Conservation (phyloP, 2,888 invertebrate genomes). For the Synergus umbraculus region DNA sequence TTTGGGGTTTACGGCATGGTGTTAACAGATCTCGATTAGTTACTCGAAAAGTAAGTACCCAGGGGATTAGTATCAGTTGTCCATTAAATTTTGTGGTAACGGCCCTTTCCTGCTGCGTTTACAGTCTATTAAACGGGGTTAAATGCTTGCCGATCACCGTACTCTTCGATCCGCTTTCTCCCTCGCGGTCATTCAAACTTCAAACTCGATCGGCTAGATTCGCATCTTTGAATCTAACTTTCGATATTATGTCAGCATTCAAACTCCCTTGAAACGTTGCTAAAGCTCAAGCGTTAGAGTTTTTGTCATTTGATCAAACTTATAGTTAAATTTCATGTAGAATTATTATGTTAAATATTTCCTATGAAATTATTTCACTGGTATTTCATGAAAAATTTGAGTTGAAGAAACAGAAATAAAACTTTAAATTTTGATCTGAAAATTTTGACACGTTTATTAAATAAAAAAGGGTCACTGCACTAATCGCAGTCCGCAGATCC, state of each 20-base stretch:
- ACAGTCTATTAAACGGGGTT: slow-evolving; percentile 64
- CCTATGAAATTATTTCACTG: background rate
- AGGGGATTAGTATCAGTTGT: slow-evolving; percentile 66
- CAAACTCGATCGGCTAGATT: slow-evolving; percentile 45
- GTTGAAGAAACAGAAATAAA: background rate
- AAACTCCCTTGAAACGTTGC: slow-evolving; percentile 4
- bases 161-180: slow-evolving; percentile 42
- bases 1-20: slow-evolving; percentile 23
- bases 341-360: too few relatives aligned
- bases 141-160: slow-evolving; percentile 47
- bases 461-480: slow-evolving; percentile 1
- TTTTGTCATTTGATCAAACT: too few relatives aligned
- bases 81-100: slow-evolving; percentile 68
- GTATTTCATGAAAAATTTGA: background rate
- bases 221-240: slow-evolving; percentile 47
- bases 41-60: slow-evolving; percentile 44
- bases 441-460: background rate
- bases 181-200: slow-evolving; percentile 51
- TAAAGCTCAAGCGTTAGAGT: background rate
- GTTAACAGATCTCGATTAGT: slow-evolving; percentile 53
- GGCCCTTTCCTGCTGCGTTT: slow-evolving; percentile 62
- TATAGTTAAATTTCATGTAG: too few relatives aligned
- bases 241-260: slow-evolving; percentile 36
- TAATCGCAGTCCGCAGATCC: slow-evolving; percentile 32
- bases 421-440: background rate